A percentile compares a stretch with the other conserved stretches of the same genome.
phyloP scores from a whole-genome alignment of 2,888 invertebrate genomes.

The Spodoptera littoralis region DNA sequence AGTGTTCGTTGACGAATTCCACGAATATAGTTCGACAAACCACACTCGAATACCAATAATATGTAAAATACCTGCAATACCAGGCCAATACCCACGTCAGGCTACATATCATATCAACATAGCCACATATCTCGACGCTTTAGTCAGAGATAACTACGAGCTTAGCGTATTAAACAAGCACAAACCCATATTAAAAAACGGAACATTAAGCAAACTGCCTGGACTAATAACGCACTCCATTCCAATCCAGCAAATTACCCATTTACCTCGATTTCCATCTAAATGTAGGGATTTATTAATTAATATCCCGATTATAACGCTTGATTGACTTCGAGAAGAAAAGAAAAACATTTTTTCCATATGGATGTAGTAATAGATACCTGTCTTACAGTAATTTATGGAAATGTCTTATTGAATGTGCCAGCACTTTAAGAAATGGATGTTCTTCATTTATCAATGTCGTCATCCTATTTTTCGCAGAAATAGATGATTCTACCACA shows the following conservation, averaged over 20 bases:
- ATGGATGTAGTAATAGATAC: conserved; percentile 16
- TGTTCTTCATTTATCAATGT: conserved; percentile 77
- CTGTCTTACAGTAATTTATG: conserved; percentile 65
- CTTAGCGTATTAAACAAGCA: no score
- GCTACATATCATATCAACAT: background rate
- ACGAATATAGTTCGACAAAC: conserved; percentile 4
- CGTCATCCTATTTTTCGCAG: conserved; percentile 67
- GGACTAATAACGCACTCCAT: no score
- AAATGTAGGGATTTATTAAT: no score
- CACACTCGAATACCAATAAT: conserved; percentile 12
- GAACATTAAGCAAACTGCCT: no score
- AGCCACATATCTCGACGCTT: no score
- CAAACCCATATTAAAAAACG: no score
- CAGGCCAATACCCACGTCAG: background rate
- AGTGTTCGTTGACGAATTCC: conserved; percentile 9
- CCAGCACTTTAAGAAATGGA: conserved; percentile 77
- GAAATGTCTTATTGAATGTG: conserved; percentile 68
- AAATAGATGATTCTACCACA: conserved; percentile 57
- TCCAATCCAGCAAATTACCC: no score
- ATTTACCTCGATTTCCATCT: no score
- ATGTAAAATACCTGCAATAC: conserved; percentile 1
- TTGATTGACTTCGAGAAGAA: no score
- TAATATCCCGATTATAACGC: conserved; percentile 12
- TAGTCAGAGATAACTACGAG: no score
- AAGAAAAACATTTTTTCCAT: conserved; percentile 21